Conservation (phyloP, 1,140 invertebrate species). For the Papilio machaon region DNA sequence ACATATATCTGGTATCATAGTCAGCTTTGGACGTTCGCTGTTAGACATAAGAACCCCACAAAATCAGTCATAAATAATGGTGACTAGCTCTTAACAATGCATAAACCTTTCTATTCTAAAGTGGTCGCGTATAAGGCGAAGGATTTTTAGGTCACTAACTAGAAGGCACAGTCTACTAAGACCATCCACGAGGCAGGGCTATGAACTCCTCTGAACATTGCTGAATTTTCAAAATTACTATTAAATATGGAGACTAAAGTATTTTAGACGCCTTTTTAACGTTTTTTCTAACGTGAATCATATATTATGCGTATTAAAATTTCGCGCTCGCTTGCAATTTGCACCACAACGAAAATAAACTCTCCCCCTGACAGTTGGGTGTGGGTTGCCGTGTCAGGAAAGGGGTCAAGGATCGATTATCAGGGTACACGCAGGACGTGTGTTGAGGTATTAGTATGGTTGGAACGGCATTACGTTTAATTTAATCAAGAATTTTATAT, state of each 20-base stretch:
- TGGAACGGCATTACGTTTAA: slow-evolving; percentile 1
- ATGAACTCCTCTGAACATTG: no score
- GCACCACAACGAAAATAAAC: slow-evolving; percentile 41
- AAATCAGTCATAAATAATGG: no score
- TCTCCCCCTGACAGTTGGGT: slow-evolving; percentile 43
- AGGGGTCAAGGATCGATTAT: slow-evolving; percentile 70
- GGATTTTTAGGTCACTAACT: no score
- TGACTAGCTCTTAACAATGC: no score
- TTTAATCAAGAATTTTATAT: slow-evolving; percentile 12
- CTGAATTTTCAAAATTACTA: neutral
- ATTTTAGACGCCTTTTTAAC: neutral
- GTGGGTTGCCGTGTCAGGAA: slow-evolving; percentile 53
- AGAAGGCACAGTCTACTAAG: no score
- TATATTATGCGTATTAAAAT: neutral
- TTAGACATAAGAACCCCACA: no score
- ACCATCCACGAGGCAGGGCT: no score
- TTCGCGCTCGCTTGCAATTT: slow-evolving; percentile 36
- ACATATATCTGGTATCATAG: no score
- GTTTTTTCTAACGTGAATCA: neutral
- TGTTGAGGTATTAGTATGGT: slow-evolving; percentile 22
- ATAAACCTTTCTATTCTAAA: no score
- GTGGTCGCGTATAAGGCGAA: no score
- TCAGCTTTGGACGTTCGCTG: no score
- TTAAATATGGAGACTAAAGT: neutral
- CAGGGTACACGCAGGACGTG: slow-evolving; percentile 48